phyloP scores from a whole-genome alignment of 2,888 invertebrate genomes.

The Latheticus oryzae region DNA sequence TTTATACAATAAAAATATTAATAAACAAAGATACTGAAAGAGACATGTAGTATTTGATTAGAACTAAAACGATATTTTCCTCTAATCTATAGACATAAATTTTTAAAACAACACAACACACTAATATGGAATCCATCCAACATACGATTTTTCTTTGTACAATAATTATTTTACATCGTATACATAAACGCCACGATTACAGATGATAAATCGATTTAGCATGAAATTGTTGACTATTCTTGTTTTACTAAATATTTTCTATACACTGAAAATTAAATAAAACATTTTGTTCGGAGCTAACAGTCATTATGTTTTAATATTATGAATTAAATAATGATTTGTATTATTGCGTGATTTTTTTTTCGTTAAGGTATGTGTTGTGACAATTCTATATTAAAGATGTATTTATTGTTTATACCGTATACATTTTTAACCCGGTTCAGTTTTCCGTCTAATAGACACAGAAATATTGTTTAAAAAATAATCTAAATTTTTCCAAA shows the following conservation, averaged over 20 bases:
- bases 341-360: constrained; percentile 32
- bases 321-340: constrained; percentile 12
- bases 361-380: constrained; percentile 12
- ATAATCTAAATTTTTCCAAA: no score
- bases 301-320: constrained; percentile 1
- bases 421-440: constrained; percentile 35
- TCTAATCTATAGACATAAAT: constrained; percentile 42
- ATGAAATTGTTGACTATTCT: constrained; percentile 12
- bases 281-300: constrained; percentile 10
- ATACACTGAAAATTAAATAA: constrained; percentile 7
- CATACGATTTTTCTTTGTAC: constrained; percentile 58
- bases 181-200: constrained; percentile 49
- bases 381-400: no score
- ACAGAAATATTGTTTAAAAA: no score
- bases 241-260: constrained; percentile 6
- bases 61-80: no score
- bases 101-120: constrained; percentile 52
- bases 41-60: constrained; percentile 39
- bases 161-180: constrained; percentile 62
- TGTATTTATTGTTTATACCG: constrained; percentile 26
- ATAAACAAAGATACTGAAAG: no score
- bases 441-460: constrained; percentile 3
- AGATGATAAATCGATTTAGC: constrained; percentile 30
- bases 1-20: no score
- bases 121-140: constrained; percentile 53